Evolutionary conservation across 2,797 vertebrate genomes (phyloP), one percentile per base, ranked within the genome.

Genomic region (Acanthurus leucopareius): DNA sequence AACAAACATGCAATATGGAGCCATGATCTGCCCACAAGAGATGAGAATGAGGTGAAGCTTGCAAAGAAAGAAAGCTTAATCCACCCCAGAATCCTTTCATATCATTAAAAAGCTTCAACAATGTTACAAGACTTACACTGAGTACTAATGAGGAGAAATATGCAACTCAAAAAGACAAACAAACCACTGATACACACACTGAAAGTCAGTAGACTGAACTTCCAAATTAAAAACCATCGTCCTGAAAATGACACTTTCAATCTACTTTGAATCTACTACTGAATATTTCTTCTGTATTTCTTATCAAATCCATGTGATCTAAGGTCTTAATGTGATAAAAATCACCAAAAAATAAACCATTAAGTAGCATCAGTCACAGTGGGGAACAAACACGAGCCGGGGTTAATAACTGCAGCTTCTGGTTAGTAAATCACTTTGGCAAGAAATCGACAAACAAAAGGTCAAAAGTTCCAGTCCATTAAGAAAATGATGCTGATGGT

Each of bases 1-100:
- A 75, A 79, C 64, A 79, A 86, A 80, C 90, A 88, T 89, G 91
- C 85, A 91, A 59, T 54, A 61, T 14, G 58, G 25, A 80, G 75
- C 56, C 62, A 82, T 75, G 76, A 75, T 15, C 70, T 66, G 69
- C 61, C 53, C 40, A 51, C 58, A 63, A 56, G 62, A 54, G 82
- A 86, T 83, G 20, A 74, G 82, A 73, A 83, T 68, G 74, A 82
- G 47, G 20, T 13, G 51, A 87, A 86, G 71, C 49, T 77, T 83
- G 65, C 10, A 79, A 57, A 62, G 13, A 59, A 77, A 72, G 38
- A 65, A 32, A 71, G 16, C 19, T 40, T 3, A 59, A 73, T 60
- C 40, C 52, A 68, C 38, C 71, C 9, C 63, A 63, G 20, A 65
- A 56, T 1, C 8, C 59, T 65, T 71, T 11, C 5, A 19, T 28